These are phyloP conservation scores for Lepetodrilus schrolli DNA, from an alignment of 2,888 invertebrate species.

Conservation along the genomic window DNA sequence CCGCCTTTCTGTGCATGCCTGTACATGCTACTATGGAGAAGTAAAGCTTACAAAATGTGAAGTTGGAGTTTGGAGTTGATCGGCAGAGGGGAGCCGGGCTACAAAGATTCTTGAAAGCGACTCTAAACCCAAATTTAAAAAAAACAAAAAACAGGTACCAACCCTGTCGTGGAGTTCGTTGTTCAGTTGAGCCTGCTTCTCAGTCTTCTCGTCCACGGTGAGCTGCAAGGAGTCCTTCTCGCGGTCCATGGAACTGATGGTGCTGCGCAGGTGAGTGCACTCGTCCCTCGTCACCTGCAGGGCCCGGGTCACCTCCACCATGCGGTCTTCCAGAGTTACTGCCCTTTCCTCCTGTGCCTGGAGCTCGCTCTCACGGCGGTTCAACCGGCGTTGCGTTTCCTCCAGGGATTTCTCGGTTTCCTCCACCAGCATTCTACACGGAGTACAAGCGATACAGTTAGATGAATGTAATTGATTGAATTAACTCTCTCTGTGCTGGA, in stretches of 20 bases:
- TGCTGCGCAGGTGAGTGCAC: conserved; percentile 60
- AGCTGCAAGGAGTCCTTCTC: conserved; percentile 73
- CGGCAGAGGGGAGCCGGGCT: no score
- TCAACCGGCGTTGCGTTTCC: conserved; percentile 66
- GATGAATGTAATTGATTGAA: no score
- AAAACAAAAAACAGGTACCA: conserved; percentile 11
- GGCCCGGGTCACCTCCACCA: conserved; percentile 52
- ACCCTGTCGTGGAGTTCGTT: conserved; percentile 67
- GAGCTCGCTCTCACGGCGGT: conserved; percentile 67
- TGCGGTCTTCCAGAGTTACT: conserved; percentile 61
- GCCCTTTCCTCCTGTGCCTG: conserved; percentile 62
- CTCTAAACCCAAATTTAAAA: no score
- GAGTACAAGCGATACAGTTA: no score
- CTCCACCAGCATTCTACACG: conserved; percentile 73
- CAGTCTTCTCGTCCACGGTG: conserved; percentile 72
- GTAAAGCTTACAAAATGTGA: no score
- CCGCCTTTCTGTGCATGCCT: no score
- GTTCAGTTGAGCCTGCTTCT: conserved; percentile 65
- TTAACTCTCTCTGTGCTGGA: no score
- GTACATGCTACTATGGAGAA: no score
- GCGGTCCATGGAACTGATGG: conserved; percentile 69
- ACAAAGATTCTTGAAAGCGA: no score
- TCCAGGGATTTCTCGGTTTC: conserved; percentile 71
- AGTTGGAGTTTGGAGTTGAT: no score
- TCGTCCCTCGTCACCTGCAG: conserved; percentile 63